Evolutionary conservation across 2,888 invertebrate species (phyloP).

Genomic region (Hydropsyche betteni): DNA sequence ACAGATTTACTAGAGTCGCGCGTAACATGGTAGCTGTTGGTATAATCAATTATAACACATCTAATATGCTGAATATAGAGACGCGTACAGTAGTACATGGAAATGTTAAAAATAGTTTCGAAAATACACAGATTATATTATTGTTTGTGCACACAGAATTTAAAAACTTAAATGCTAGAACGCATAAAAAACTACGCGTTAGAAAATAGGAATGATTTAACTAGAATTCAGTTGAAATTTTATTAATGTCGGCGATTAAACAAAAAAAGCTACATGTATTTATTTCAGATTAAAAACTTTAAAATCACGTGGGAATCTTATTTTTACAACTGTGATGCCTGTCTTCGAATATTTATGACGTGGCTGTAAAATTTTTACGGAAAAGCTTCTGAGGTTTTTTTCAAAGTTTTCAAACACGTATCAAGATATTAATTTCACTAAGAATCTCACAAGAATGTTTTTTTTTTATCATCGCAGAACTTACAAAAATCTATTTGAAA

Average conservation of each 20-base stretch:
- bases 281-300: background rate
- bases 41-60: conserved; percentile 40
- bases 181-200: background rate
- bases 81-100: conserved; percentile 25
- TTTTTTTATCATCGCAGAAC: too few relatives aligned
- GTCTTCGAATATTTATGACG: conserved; percentile 16
- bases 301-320: background rate
- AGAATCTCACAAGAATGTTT: too few relatives aligned
- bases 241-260: too few relatives aligned
- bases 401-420: too few relatives aligned
- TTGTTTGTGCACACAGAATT: conserved; percentile 6
- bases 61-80: conserved; percentile 40
- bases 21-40: conserved; percentile 40
- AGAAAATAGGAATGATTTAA: background rate
- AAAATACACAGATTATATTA: conserved; percentile 24
- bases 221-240: too few relatives aligned
- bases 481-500: too few relatives aligned
- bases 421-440: too few relatives aligned
- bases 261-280: background rate
- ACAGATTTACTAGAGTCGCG: conserved; percentile 16
- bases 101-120: conserved; percentile 31
- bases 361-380: conserved; percentile 5
- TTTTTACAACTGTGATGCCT: conserved; percentile 14
- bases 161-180: conserved; percentile 5
- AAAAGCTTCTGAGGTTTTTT: conserved; percentile 11